phyloP scores from a whole-genome alignment of 1,140 invertebrate species.

The Drosophila biarmipes region DNA sequence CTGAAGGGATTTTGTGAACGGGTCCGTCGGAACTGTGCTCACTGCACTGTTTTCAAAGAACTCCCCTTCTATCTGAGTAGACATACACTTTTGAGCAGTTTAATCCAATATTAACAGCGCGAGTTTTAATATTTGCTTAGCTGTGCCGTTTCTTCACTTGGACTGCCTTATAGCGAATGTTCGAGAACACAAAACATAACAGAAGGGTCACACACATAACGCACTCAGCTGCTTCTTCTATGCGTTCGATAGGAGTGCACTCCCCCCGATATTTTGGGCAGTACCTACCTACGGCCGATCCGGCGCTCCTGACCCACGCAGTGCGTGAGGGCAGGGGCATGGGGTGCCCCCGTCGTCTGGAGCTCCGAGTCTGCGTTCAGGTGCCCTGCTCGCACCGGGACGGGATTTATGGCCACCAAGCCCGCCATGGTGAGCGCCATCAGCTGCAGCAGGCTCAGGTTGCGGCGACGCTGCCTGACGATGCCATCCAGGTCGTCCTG shows the following conservation, averaged over 20 bases:
- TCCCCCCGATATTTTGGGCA: not conserved
- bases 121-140: constrained; percentile 22
- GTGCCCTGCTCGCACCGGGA: constrained; percentile 7
- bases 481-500: constrained; percentile 66
- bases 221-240: constrained; percentile 25
- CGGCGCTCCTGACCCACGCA: constrained; percentile 67
- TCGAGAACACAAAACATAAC: constrained; percentile 46
- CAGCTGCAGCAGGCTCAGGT: constrained; percentile 58
- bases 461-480: constrained; percentile 45
- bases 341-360: constrained; percentile 13
- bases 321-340: constrained; percentile 53
- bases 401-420: constrained; percentile 32
- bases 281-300: constrained; percentile 72
- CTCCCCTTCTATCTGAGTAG: not conserved
- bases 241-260: not conserved
- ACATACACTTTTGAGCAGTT: constrained; percentile 12
- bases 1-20: constrained; percentile 1
- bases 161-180: constrained; percentile 39
- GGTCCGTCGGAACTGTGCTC: too few species aligned
- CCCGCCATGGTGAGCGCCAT: constrained; percentile 71
- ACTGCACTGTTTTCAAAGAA: not conserved
- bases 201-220: constrained; percentile 36
- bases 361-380: constrained; percentile 28
- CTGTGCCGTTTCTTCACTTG: constrained; percentile 19
- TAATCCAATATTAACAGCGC: constrained; percentile 15